phyloP scores from a whole-genome alignment of 2,888 invertebrate species.

The Drosophila leonis region DNA sequence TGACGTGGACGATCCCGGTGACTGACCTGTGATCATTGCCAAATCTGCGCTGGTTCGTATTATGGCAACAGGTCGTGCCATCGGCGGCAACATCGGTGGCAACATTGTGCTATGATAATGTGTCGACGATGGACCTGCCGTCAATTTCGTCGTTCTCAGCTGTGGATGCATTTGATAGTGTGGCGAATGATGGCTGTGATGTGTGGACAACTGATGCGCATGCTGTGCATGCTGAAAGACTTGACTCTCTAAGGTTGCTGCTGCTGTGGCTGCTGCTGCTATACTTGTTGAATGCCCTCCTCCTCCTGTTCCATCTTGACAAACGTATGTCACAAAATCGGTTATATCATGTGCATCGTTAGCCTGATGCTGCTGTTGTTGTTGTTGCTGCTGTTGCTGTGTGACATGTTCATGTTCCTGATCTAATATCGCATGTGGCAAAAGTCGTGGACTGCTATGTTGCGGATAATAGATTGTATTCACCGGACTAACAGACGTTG shows the following conservation, averaged over 20 bases:
- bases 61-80: slow-evolving; percentile 98
- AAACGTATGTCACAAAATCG: slow-evolving; percentile 98
- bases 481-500: slow-evolving; percentile 86
- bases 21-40: slow-evolving; percentile 86
- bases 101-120: slow-evolving; percentile 92
- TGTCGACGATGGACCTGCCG: slow-evolving; percentile 45
- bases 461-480: slow-evolving; percentile 86
- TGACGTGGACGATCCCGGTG: slow-evolving; percentile 88
- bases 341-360: slow-evolving; percentile 92
- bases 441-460: slow-evolving; percentile 78
- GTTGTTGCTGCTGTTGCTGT: slow-evolving; percentile 32
- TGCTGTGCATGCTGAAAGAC: slow-evolving; percentile 52
- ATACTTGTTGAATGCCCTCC: slow-evolving; percentile 68
- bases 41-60: slow-evolving; percentile 94
- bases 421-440: slow-evolving; percentile 65
- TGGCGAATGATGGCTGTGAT: slow-evolving; percentile 53
- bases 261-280: slow-evolving; percentile 1
- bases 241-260: slow-evolving; percentile 44
- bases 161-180: slow-evolving; percentile 67
- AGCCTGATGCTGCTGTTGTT: slow-evolving; percentile 29
- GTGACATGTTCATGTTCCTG: slow-evolving; percentile 71
- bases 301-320: slow-evolving; percentile 92
- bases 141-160: slow-evolving; percentile 50
- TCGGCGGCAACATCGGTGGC: slow-evolving; percentile 97
- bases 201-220: slow-evolving; percentile 52